A percentile compares a stretch with the other conserved stretches of the same genome.
Conservation (phyloP, 2,888 invertebrate genomes). For the Tetanocera ferruginea region DNA sequence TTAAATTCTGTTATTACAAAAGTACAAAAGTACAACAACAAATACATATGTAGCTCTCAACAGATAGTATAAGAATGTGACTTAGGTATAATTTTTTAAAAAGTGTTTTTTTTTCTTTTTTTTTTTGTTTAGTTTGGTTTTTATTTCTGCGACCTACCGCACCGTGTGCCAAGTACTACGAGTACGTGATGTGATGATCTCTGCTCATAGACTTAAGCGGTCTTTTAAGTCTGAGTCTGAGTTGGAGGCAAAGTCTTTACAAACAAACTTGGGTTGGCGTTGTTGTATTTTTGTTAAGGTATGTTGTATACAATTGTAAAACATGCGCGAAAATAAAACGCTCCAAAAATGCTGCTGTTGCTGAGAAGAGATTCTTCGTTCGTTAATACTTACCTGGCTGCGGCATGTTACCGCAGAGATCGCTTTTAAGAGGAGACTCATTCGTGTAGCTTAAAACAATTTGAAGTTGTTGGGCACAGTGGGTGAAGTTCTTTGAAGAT, state of each 20-base stretch:
- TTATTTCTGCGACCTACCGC: constrained; percentile 29
- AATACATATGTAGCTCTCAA: not conserved
- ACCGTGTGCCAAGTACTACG: constrained; percentile 28
- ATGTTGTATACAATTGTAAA: constrained; percentile 1
- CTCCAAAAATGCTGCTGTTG: not conserved
- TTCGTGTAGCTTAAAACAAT: not conserved
- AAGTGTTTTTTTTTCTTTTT: not conserved
- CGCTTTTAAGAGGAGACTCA: not conserved
- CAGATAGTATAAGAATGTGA: not conserved
- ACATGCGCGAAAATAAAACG: constrained; percentile 18
- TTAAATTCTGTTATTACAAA: constrained; percentile 3
- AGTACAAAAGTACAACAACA: not conserved
- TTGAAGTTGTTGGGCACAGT: not conserved
- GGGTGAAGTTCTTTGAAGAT: not conserved
- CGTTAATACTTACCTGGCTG: not conserved
- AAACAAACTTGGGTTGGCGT: not conserved
- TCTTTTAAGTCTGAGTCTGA: not conserved
- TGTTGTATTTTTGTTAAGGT: not conserved
- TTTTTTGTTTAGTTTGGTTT: not conserved
- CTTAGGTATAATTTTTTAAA: not conserved
- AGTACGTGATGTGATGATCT: constrained; percentile 29
- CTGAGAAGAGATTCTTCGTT: not conserved
- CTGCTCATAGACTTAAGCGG: not conserved
- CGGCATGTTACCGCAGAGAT: not conserved
- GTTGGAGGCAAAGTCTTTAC: not conserved